Evolutionary conservation across 2,113 vertebrate genomes (phyloP).

Genomic region (Enhydra lutris): DNA sequence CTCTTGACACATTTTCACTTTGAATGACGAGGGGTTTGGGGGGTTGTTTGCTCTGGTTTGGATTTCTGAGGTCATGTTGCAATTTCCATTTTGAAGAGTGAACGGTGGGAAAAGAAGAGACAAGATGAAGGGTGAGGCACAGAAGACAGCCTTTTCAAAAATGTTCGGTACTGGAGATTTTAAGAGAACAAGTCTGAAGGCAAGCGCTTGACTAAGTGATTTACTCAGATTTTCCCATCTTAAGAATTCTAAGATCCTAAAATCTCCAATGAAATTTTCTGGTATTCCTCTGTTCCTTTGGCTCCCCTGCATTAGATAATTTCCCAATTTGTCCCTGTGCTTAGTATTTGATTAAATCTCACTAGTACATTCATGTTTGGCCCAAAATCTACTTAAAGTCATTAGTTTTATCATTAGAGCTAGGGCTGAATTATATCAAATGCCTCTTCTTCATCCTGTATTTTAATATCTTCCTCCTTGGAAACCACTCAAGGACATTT

Average conservation of each 20-base stretch:
- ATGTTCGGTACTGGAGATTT: neutral
- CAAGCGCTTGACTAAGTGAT: neutral
- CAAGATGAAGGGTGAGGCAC: neutral
- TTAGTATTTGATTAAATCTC: conserved; percentile 22
- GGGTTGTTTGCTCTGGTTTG: conserved; percentile 27
- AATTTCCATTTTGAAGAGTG: neutral
- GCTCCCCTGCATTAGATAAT: neutral
- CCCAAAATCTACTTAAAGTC: neutral
- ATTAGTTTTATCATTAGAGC: neutral
- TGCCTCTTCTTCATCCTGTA: neutral
- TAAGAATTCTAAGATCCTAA: neutral
- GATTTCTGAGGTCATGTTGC: conserved; percentile 7
- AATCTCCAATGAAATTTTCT: neutral
- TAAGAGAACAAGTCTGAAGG: neutral
- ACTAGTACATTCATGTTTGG: neutral
- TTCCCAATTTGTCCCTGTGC: neutral
- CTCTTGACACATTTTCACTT: conserved; percentile 33
- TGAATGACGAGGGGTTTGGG: neutral
- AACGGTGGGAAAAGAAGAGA: neutral
- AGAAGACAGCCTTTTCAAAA: neutral
- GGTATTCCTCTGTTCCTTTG: neutral
- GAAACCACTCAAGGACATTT: neutral
- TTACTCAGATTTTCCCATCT: neutral
- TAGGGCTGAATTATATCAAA: neutral
- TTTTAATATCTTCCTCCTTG: neutral